Conservation (phyloP, 2,113 vertebrate species). For the Alethe diademata region DNA sequence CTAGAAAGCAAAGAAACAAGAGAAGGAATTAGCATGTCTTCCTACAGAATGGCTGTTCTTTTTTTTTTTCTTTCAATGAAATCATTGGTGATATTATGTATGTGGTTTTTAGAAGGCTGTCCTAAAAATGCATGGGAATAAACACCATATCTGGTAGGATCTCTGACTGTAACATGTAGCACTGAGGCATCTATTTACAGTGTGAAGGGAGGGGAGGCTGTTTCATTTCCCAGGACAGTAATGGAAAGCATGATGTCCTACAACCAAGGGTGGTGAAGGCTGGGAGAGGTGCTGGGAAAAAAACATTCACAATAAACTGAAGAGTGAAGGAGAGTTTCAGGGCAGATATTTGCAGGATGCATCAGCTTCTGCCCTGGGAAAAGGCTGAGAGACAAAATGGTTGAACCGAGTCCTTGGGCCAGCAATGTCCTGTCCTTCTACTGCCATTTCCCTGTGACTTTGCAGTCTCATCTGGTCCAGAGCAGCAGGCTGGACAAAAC, state of each 20-base stretch:
- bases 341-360: constrained; percentile 31
- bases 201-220: neutral
- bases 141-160: constrained; percentile 22
- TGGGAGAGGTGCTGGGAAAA: constrained; percentile 33
- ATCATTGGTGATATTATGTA: constrained; percentile 1
- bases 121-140: constrained; percentile 29
- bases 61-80: neutral
- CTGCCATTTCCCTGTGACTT: neutral
- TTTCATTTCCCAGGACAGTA: neutral
- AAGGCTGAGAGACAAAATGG: neutral
- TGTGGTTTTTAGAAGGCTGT: neutral
- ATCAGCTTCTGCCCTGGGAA: constrained; percentile 13
- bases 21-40: neutral
- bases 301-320: neutral
- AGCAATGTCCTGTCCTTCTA: neutral
- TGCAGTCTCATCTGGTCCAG: neutral
- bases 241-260: constrained; percentile 44
- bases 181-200: constrained; percentile 16
- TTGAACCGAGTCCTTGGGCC: neutral
- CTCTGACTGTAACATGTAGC: constrained; percentile 6
- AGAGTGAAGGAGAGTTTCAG: neutral
- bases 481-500: neutral
- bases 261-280: neutral
- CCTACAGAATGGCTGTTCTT: neutral
- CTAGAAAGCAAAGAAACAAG: neutral